Conservation (phyloP, 2,113 vertebrate genomes). For the Crotalus viridis region DNA sequence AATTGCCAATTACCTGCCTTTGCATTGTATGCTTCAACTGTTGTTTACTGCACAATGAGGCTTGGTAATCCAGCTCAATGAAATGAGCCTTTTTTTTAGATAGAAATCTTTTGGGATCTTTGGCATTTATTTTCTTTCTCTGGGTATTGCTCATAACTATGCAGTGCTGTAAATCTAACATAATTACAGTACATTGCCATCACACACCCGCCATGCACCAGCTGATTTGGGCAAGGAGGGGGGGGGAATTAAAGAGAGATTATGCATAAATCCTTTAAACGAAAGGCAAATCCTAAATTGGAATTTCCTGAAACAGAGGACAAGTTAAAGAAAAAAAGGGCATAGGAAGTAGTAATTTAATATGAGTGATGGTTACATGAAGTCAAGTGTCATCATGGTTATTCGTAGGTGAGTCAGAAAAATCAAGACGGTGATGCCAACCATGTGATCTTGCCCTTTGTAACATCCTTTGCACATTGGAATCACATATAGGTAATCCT, state of each 20-base stretch:
- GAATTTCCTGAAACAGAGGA: background rate
- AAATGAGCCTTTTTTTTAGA: conserved; percentile 11
- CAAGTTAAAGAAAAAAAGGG: background rate
- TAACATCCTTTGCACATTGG: background rate
- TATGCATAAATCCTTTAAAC: background rate
- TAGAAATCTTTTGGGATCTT: background rate
- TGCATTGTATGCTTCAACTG: conserved; percentile 16
- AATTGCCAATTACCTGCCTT: conserved; percentile 20
- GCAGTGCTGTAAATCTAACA: conserved; percentile 7
- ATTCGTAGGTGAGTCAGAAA: background rate
- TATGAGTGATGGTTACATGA: background rate
- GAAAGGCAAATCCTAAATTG: background rate
- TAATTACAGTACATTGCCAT: background rate
- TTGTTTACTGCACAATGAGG: background rate
- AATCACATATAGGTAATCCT: background rate
- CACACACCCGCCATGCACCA: background rate
- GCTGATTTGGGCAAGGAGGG: background rate
- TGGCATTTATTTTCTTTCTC: conserved; percentile 4
- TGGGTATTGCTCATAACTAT: background rate
- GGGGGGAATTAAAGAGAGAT: background rate
- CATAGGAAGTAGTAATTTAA: background rate
- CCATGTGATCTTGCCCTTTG: background rate
- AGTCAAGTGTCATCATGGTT: background rate
- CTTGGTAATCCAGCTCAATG: background rate
- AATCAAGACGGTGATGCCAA: background rate